phyloP scores from a whole-genome alignment of 2,888 invertebrate species.

The Stramonita haemastoma region DNA sequence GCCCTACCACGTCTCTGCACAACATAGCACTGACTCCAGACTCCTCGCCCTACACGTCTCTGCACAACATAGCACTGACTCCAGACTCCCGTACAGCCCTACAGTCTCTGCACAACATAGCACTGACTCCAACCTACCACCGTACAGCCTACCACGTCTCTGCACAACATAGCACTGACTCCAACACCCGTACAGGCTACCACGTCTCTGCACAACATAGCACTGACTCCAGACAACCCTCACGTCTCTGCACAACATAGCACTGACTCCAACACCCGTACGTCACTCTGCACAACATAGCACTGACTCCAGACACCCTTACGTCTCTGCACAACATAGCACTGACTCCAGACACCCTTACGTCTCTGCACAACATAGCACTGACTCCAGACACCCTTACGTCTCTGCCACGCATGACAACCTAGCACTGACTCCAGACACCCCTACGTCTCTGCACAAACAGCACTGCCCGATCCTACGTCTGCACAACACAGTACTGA shows the following conservation, averaged over 20 bases:
- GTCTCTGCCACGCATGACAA: conserved; percentile 58
- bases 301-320: conserved; percentile 59
- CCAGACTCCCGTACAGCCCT: neutral
- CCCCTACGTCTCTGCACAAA: conserved; percentile 53
- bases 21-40: conserved; percentile 58
- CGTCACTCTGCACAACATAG: conserved; percentile 55
- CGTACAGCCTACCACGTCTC: too few relatives aligned
- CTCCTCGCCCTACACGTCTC: conserved; percentile 61
- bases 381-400: conserved; percentile 57
- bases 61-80: neutral
- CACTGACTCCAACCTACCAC: conserved; percentile 43
- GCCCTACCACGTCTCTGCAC: conserved; percentile 55
- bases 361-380: conserved; percentile 52
- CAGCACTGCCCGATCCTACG: conserved; percentile 64
- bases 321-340: conserved; percentile 53
- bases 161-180: neutral
- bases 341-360: conserved; percentile 63
- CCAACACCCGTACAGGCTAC: neutral
- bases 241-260: conserved; percentile 44
- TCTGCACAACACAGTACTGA: neutral
- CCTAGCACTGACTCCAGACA: conserved; percentile 60
- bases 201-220: conserved; percentile 47
- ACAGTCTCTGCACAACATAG: too few relatives aligned
- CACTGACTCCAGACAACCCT: conserved; percentile 62
- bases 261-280: conserved; percentile 57